phyloP scores from a whole-genome alignment of 2,113 vertebrate species.

The Monopterus albus region DNA sequence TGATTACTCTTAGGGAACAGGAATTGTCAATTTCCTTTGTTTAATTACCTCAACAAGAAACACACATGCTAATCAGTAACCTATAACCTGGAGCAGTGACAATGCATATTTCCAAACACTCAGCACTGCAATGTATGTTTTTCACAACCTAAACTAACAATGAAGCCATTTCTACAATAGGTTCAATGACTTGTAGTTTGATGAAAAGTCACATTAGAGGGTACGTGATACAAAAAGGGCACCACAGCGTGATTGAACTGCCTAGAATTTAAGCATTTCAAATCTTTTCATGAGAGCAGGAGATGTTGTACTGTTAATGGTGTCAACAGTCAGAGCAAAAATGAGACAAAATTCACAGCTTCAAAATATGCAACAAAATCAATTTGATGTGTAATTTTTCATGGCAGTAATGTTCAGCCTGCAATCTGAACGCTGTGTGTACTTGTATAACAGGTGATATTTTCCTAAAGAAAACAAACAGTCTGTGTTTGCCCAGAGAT shows the following conservation, averaged over 20 bases:
- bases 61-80: slow-evolving; percentile 58
- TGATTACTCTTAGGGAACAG: slow-evolving; percentile 43
- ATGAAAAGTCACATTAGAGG: background rate
- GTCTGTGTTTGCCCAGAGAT: slow-evolving; percentile 81
- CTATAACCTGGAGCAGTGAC: slow-evolving; percentile 24
- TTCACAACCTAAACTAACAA: background rate
- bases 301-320: background rate
- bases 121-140: background rate
- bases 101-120: background rate
- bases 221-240: slow-evolving; percentile 10
- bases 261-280: background rate
- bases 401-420: slow-evolving; percentile 49
- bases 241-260: background rate
- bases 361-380: slow-evolving; percentile 39
- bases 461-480: slow-evolving; percentile 84
- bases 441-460: slow-evolving; percentile 74
- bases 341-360: background rate
- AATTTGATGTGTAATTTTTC: slow-evolving; percentile 62
- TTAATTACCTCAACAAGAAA: slow-evolving; percentile 68
- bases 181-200: background rate
- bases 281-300: background rate
- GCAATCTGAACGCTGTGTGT: slow-evolving; percentile 61
- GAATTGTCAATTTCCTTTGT: slow-evolving; percentile 67
- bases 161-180: background rate
- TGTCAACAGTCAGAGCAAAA: slow-evolving; percentile 1